These are phyloP conservation scores for Cydia splendana DNA, from an alignment of 1,140 invertebrate genomes.

Conservation along the genomic window DNA sequence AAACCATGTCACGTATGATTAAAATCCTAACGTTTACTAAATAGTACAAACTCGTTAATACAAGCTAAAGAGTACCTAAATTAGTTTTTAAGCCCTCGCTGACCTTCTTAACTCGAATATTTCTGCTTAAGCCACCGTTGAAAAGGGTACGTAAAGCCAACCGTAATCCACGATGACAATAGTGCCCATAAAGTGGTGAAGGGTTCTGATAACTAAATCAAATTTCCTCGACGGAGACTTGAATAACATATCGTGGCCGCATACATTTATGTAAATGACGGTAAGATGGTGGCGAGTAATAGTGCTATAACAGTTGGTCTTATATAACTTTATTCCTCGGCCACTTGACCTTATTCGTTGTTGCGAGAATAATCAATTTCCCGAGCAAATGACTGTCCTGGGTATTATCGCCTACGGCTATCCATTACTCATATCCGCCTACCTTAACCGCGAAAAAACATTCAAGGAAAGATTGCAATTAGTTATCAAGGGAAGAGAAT, in stretches of 20 bases:
- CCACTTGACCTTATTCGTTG: neutral
- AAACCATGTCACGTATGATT: too few relatives aligned
- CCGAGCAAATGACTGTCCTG: neutral
- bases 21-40: neutral
- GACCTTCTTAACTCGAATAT: slow-evolving; percentile 24
- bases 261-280: slow-evolving; percentile 26
- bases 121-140: slow-evolving; percentile 18
- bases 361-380: slow-evolving; percentile 17
- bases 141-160: slow-evolving; percentile 30
- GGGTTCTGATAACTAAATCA: slow-evolving; percentile 34
- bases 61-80: neutral
- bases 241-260: slow-evolving; percentile 21
- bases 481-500: neutral
- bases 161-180: slow-evolving; percentile 32
- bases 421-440: slow-evolving; percentile 27
- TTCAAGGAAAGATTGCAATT: neutral
- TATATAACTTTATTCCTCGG: slow-evolving; percentile 26
- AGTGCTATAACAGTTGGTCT: slow-evolving; percentile 16
- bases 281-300: slow-evolving; percentile 20
- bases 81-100: neutral
- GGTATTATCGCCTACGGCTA: slow-evolving; percentile 7
- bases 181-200: slow-evolving; percentile 30
- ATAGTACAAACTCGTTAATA: neutral
- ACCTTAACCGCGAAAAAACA: neutral
- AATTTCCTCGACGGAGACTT: slow-evolving; percentile 28